Conservation (phyloP, 2,797 vertebrate species). For the Lophura swinhoii region DNA sequence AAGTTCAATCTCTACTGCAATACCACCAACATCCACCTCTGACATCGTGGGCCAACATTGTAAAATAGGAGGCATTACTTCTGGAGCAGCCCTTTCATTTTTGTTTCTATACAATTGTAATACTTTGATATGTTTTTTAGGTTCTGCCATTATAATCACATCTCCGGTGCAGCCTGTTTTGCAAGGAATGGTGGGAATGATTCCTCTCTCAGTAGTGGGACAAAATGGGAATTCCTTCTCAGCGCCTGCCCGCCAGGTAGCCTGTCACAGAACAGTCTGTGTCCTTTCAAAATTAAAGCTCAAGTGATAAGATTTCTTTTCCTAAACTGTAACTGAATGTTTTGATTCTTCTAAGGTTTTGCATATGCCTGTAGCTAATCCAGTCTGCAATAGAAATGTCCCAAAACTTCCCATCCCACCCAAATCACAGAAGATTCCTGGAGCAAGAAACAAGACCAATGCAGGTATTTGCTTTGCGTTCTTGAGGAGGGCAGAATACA, state of each 20-base stretch:
- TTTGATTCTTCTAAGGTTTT: conserved; percentile 75
- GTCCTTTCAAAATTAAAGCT: background rate
- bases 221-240: conserved; percentile 85
- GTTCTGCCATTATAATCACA: conserved; percentile 90
- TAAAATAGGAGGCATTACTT: no score
- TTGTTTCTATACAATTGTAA: background rate
- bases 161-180: conserved; percentile 91
- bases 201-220: conserved; percentile 91
- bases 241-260: conserved; percentile 90
- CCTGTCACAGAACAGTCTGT: background rate
- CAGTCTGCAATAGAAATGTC: conserved; percentile 77
- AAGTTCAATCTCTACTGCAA: no score
- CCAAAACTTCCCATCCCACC: conserved; percentile 80
- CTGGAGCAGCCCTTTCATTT: background rate
- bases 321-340: background rate
- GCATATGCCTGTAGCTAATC: conserved; percentile 80
- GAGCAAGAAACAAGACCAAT: conserved; percentile 70
- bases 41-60: no score
- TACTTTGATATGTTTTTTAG: conserved; percentile 78
- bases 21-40: no score
- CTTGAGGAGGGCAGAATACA: background rate
- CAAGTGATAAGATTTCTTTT: background rate
- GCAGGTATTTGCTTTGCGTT: conserved; percentile 63
- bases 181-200: conserved; percentile 88
- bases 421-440: conserved; percentile 78